These are phyloP conservation scores for Malaclemys terrapin DNA, from an alignment of 2,113 vertebrate species.

Conservation along the genomic window DNA sequence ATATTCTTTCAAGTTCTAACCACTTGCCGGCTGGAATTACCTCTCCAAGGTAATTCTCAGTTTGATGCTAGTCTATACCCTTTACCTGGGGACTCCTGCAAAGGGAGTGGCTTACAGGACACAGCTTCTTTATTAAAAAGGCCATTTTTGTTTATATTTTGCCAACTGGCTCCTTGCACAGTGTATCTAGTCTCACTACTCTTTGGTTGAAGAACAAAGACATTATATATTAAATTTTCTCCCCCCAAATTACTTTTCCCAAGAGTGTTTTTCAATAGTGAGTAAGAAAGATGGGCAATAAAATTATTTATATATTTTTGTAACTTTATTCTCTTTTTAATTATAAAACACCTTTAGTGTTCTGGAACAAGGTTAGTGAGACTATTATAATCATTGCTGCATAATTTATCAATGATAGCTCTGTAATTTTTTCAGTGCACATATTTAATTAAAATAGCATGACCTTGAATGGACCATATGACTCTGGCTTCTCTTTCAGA, in stretches of 20 bases:
- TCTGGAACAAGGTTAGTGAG: conserved; percentile 63
- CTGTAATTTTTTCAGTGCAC: conserved; percentile 9
- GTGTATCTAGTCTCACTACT: background rate
- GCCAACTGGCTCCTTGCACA: conserved; percentile 39
- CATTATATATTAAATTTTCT: conserved; percentile 15
- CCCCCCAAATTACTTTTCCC: background rate
- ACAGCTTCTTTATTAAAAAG: background rate
- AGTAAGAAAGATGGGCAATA: conserved; percentile 43
- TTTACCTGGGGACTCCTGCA: background rate
- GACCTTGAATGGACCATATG: conserved; percentile 71
- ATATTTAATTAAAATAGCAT: conserved; percentile 57
- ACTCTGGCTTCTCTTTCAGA: conserved; percentile 31
- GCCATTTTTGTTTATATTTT: conserved; percentile 20
- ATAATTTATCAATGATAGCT: conserved; percentile 62
- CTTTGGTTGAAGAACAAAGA: conserved; percentile 6
- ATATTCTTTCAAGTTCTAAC: conserved; percentile 27
- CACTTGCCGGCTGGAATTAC: conserved; percentile 29
- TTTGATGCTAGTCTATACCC: background rate
- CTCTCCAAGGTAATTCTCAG: background rate
- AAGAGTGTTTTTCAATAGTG: background rate
- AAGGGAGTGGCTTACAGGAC: conserved; percentile 46
- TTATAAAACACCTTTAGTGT: conserved; percentile 51
- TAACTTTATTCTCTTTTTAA: conserved; percentile 48
- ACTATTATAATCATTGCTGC: conserved; percentile 44
- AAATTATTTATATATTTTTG: conserved; percentile 52